Base-by-base conservation (phyloP, 2,113 vertebrate genomes). In the Prochilodus magdalenae region DNA sequence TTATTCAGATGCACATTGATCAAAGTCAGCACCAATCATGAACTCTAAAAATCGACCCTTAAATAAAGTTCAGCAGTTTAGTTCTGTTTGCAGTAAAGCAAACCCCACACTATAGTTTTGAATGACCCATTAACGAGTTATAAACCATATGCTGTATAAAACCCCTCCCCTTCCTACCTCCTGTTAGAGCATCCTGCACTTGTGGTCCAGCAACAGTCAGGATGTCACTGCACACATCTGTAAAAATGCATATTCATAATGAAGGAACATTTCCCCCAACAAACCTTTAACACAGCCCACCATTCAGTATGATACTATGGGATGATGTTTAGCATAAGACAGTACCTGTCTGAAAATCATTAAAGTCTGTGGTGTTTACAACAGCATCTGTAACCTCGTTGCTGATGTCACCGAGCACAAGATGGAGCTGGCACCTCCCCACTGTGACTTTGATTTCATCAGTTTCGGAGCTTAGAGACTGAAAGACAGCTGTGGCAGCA, bases 341-440 rank as follows among this genome's bases (percentile, higher is more conserved):
- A 33, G n/a, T 44, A 92, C 91, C 75, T 0, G 70, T 2, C 1
- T 81, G 0, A 26, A 90, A 87, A 74, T 90, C 57, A 3, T 0
- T 12, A 22, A 93, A 94, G 85, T 93, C 53, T 5, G 92, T 94
- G 13, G 90, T 84, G 89, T 94, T 94, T 27, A 93, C 92, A 12
- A 94, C 83, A 30, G 16, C 90, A 14, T 93, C 89, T 0, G 88
- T 92, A 0, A 72, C 89, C 86, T 93, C 92, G 4, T 91, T 87
- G 0, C 89, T 89, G 69, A 93, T 93, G 86, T 93, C 91, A 70
- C 88, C 92, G 59, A 90, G 90, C 1, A 91, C 87, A 20, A 93
- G 1, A 26, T 87, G 79, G 51, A 93, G 77, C 33, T 88, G 77
- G 49, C 87, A 55, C 8, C 79, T 67, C 60, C 79, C 66, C 20